Conservation (phyloP, 2,888 invertebrate species). For the Nudaria mundana region DNA sequence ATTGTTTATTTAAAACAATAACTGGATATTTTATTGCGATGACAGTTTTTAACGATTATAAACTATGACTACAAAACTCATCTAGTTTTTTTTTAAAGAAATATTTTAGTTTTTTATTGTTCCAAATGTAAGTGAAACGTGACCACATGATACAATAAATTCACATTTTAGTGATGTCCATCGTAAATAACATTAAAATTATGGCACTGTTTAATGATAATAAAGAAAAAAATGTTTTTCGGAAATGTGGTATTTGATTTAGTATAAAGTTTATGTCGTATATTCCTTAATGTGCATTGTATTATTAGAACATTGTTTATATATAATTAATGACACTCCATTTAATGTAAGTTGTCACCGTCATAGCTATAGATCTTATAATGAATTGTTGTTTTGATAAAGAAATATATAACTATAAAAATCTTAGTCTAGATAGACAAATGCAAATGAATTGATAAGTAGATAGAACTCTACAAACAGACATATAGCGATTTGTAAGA, state of each 20-base stretch:
- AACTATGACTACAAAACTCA: slow-evolving; percentile 48
- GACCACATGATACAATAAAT: slow-evolving; percentile 50
- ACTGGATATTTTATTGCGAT: slow-evolving; percentile 62
- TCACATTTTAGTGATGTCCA: slow-evolving; percentile 40
- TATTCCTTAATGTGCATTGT: slow-evolving; percentile 23
- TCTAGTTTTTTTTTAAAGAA: slow-evolving; percentile 36
- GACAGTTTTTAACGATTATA: slow-evolving; percentile 71
- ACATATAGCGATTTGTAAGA: slow-evolving; percentile 51
- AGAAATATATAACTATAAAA: slow-evolving; percentile 12
- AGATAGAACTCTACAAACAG: slow-evolving; percentile 43
- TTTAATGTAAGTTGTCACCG: slow-evolving; percentile 4
- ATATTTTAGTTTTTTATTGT: slow-evolving; percentile 51
- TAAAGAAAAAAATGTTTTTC: slow-evolving; percentile 38
- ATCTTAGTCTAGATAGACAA: slow-evolving; percentile 29
- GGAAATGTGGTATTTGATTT: slow-evolving; percentile 42
- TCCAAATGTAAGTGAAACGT: slow-evolving; percentile 42
- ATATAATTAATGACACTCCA: slow-evolving; percentile 21
- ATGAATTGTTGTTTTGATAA: not conserved
- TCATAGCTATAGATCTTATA: slow-evolving; percentile 1
- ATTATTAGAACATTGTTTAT: slow-evolving; percentile 27
- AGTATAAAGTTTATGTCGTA: slow-evolving; percentile 28
- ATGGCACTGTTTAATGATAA: slow-evolving; percentile 41
- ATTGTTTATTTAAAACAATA: slow-evolving; percentile 80
- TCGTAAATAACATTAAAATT: slow-evolving; percentile 45
- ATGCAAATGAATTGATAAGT: slow-evolving; percentile 48